phyloP scores from a whole-genome alignment of 2,888 invertebrate genomes.

The Euphydryas editha region DNA sequence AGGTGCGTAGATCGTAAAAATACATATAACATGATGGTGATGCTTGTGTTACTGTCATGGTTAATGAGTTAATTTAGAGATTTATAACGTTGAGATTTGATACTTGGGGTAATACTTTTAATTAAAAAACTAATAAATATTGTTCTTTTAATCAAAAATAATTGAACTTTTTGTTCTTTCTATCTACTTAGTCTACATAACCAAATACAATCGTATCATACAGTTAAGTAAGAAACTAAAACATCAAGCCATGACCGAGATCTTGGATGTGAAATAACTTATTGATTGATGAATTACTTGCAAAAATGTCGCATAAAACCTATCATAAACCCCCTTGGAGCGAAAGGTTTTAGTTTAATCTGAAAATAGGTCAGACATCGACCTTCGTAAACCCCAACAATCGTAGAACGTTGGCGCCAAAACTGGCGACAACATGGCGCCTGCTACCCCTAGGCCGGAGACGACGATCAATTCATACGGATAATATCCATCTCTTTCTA shows the following conservation, averaged over 20 bases:
- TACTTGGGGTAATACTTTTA: too few relatives aligned
- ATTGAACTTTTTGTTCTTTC: not conserved
- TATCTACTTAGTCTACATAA: too few relatives aligned
- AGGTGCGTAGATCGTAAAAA: too few relatives aligned
- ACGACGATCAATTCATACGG: constrained; percentile 48
- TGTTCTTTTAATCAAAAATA: not conserved
- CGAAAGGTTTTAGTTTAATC: constrained; percentile 21
- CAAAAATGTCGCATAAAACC: constrained; percentile 13
- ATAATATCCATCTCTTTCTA: not conserved
- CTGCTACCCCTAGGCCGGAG: constrained; percentile 50
- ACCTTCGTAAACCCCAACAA: constrained; percentile 60
- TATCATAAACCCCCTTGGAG: not conserved
- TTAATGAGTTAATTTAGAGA: too few relatives aligned
- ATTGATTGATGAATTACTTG: too few relatives aligned
- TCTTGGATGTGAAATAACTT: not conserved
- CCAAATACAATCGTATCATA: not conserved
- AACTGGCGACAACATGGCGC: constrained; percentile 70
- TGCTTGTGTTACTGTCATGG: too few relatives aligned
- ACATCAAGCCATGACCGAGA: not conserved
- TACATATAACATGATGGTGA: too few relatives aligned
- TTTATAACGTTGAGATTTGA: too few relatives aligned
- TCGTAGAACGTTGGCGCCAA: constrained; percentile 72
- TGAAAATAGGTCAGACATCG: constrained; percentile 61
- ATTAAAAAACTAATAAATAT: too few relatives aligned
- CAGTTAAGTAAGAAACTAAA: not conserved